phyloP scores from a whole-genome alignment of 2,888 invertebrate species.

The Drosophila melanosoma region DNA sequence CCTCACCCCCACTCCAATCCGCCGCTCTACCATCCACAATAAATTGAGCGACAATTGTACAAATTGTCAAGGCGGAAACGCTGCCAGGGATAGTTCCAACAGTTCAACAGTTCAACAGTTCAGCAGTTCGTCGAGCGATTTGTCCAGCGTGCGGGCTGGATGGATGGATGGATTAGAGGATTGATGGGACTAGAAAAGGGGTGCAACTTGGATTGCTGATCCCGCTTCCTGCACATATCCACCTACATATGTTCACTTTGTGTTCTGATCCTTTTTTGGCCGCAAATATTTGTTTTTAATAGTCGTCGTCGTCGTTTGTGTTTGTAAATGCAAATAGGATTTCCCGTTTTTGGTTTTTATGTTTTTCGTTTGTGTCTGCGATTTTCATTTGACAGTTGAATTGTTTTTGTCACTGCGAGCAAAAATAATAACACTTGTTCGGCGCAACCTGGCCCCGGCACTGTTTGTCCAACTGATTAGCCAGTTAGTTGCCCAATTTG shows the following conservation, averaged over 20 bases:
- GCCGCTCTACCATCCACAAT: constrained; percentile 47
- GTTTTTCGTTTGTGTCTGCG: constrained; percentile 13
- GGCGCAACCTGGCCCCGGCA: constrained; percentile 6
- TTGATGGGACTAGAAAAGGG: constrained; percentile 63
- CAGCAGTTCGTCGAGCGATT: constrained; percentile 29
- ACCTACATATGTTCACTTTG: constrained; percentile 82
- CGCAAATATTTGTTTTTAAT: constrained; percentile 84
- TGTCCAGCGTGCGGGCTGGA: constrained; percentile 53
- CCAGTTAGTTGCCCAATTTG: constrained; percentile 81
- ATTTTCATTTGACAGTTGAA: constrained; percentile 71
- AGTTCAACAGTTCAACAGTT: constrained; percentile 53
- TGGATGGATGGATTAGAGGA: constrained; percentile 76
- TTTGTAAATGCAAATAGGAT: constrained; percentile 82
- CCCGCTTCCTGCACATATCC: constrained; percentile 59
- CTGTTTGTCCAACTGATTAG: constrained; percentile 75
- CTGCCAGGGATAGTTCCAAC: constrained; percentile 75
- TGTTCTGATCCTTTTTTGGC: constrained; percentile 72
- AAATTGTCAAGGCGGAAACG: constrained; percentile 83
- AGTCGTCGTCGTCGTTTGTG: constrained; percentile 74
- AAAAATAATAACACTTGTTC: constrained; percentile 83
- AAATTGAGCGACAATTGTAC: constrained; percentile 83
- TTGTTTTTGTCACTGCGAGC: constrained; percentile 40
- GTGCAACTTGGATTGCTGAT: constrained; percentile 47
- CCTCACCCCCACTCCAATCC: constrained; percentile 20
- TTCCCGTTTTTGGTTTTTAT: constrained; percentile 51